phyloP scores from a whole-genome alignment of 2,113 vertebrate species.

The Amazona vittata region DNA sequence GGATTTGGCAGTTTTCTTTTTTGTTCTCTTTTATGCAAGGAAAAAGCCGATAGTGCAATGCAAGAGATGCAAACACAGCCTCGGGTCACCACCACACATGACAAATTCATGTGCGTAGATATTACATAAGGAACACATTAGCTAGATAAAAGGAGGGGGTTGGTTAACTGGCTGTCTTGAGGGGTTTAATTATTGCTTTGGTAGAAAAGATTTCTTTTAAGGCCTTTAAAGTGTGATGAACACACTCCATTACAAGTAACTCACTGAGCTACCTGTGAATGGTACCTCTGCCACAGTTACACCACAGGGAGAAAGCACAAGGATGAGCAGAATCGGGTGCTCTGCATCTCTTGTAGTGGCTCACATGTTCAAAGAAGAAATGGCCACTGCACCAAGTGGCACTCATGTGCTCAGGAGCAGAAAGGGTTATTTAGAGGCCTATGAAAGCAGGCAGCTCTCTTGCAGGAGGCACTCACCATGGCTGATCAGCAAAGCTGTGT shows the following conservation, averaged over 20 bases:
- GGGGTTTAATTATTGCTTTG: background rate
- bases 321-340: background rate
- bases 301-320: background rate
- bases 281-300: background rate
- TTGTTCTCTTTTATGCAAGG: background rate
- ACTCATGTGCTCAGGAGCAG: background rate
- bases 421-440: background rate
- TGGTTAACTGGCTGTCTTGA: background rate
- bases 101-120: background rate
- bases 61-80: conserved; percentile 2
- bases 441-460: background rate
- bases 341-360: background rate
- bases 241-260: background rate
- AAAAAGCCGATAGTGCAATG: background rate
- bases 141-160: background rate
- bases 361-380: background rate
- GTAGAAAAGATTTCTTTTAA: background rate
- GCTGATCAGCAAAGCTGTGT: background rate
- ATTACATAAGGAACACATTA: background rate
- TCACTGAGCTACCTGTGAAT: background rate
- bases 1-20: background rate
- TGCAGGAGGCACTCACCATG: background rate
- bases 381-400: background rate
- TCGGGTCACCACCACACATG: background rate
- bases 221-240: background rate